A percentile compares a stretch with the other conserved stretches of the same genome.
phyloP scores from a whole-genome alignment of 2,113 vertebrate genomes.

The Rhinopithecus roxellana region DNA sequence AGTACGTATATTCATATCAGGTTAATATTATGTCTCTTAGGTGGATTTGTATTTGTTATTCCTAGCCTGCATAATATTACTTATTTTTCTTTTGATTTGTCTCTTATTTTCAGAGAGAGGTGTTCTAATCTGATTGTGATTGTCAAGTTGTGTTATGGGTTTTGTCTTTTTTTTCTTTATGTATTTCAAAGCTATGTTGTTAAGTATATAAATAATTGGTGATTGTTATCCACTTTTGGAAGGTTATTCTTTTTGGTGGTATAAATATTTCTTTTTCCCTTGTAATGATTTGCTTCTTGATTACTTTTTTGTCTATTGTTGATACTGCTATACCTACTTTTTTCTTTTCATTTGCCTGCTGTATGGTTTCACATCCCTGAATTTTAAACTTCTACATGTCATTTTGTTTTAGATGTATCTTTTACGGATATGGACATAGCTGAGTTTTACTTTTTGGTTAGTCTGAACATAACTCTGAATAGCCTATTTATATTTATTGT shows the following conservation, averaged over 20 bases:
- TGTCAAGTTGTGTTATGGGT: neutral
- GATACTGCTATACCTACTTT: neutral
- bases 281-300: neutral
- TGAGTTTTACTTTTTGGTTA: neutral
- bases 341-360: neutral
- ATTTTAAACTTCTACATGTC: neutral
- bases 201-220: neutral
- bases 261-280: neutral
- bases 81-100: constrained; percentile 22
- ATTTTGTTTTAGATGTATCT: constrained; percentile 3
- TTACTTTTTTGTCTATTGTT: neutral
- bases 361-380: neutral
- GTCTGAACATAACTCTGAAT: constrained; percentile 1
- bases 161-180: neutral
- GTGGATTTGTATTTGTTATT: neutral
- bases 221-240: neutral
- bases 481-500: constrained; percentile 10
- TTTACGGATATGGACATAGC: neutral
- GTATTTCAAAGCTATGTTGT: neutral
- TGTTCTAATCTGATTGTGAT: neutral
- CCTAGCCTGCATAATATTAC: neutral
- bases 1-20: neutral
- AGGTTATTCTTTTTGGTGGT: neutral
- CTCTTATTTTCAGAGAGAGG: neutral
- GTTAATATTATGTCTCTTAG: neutral